These are phyloP conservation scores for Perdita meconis DNA, from an alignment of 2,888 invertebrate species.

Conservation along the genomic window DNA sequence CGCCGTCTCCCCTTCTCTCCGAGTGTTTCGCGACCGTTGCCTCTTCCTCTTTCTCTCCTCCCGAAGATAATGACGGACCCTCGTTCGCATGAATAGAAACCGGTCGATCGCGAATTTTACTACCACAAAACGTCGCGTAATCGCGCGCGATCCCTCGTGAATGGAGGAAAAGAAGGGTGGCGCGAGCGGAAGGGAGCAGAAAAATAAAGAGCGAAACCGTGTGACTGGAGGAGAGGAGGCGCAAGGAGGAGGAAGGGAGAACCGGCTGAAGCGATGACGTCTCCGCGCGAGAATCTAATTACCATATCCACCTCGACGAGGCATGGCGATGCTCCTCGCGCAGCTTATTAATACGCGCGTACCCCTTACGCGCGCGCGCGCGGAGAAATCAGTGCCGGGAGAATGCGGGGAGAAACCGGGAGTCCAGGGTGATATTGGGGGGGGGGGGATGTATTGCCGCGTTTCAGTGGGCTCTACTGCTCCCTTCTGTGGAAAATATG, in stretches of 20 bases:
- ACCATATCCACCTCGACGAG: constrained; percentile 69
- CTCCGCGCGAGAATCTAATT: constrained; percentile 71
- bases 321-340: background rate
- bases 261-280: constrained; percentile 70
- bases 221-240: background rate
- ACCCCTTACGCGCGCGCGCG: background rate
- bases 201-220: constrained; percentile 36
- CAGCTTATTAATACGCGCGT: constrained; percentile 45
- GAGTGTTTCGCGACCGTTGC: constrained; percentile 32
- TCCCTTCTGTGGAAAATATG: background rate
- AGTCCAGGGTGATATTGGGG: background rate
- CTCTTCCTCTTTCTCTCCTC: constrained; percentile 33
- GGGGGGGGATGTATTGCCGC: background rate
- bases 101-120: constrained; percentile 60
- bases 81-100: constrained; percentile 60
- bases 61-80: constrained; percentile 57
- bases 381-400: background rate
- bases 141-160: constrained; percentile 44
- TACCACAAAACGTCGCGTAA: constrained; percentile 41
- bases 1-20: constrained; percentile 56
- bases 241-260: constrained; percentile 25
- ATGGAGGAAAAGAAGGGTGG: constrained; percentile 24
- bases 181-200: constrained; percentile 25
- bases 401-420: background rate
- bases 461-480: constrained; percentile 18